Evolutionary conservation across 2,888 invertebrate species (phyloP).

Genomic region (Diarsia mendica): DNA sequence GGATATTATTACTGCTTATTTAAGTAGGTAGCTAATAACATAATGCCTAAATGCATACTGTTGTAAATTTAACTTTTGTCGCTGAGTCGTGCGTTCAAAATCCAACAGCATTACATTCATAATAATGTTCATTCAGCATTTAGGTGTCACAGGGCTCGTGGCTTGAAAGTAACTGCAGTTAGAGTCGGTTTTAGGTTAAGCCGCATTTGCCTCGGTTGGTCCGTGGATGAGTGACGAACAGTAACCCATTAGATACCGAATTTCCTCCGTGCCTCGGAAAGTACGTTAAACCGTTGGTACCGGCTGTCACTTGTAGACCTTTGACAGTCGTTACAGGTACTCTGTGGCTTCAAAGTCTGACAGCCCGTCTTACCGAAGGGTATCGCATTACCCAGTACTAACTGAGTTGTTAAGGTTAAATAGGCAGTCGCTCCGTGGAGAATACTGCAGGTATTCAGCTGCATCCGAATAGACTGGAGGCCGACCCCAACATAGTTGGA

Average conservation of each 20-base stretch:
- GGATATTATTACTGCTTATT: background rate
- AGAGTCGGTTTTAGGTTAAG: background rate
- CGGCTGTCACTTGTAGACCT: background rate
- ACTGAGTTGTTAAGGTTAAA: too few relatives aligned
- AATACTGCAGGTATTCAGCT: too few relatives aligned
- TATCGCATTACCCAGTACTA: background rate
- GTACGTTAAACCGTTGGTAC: too few relatives aligned
- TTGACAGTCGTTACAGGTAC: background rate
- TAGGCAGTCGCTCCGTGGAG: too few relatives aligned
- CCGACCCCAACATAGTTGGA: background rate
- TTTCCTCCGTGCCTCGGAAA: too few relatives aligned
- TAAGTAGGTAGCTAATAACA: background rate
- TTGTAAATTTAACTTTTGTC: background rate
- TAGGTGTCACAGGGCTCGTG: background rate
- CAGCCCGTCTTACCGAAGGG: background rate
- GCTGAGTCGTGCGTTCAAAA: background rate
- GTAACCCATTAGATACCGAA: background rate
- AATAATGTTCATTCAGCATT: too few relatives aligned
- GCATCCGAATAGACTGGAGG: too few relatives aligned
- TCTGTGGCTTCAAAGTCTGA: background rate
- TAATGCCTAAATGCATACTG: background rate
- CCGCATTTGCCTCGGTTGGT: background rate
- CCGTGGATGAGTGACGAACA: background rate
- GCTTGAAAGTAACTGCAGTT: background rate
- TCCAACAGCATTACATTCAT: background rate